These are phyloP conservation scores for Subacronicta megacephala DNA, from an alignment of 2,888 invertebrate genomes.

Conservation along the genomic window DNA sequence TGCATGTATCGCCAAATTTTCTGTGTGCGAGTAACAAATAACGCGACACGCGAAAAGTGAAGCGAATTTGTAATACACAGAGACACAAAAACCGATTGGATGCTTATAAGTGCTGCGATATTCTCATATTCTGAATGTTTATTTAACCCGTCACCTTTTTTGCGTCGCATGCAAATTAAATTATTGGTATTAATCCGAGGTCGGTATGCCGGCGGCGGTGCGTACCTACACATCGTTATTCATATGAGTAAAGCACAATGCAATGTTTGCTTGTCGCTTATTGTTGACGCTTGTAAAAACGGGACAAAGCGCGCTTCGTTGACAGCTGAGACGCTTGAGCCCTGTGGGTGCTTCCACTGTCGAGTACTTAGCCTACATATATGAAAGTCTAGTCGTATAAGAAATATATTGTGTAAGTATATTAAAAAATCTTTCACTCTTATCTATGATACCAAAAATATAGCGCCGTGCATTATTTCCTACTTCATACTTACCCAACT, in stretches of 20 bases:
- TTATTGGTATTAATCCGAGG: slow-evolving; percentile 77
- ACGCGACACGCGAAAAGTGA: slow-evolving; percentile 46
- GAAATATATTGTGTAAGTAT: background rate
- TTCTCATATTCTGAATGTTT: slow-evolving; percentile 6
- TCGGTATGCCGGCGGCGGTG: slow-evolving; percentile 74
- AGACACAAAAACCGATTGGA: slow-evolving; percentile 28
- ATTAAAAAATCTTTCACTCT: too few relatives aligned
- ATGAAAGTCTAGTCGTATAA: background rate
- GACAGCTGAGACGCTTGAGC: slow-evolving; percentile 77
- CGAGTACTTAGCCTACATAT: slow-evolving; percentile 1
- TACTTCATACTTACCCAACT: too few relatives aligned
- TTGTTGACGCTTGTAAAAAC: slow-evolving; percentile 79
- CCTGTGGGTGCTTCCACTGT: slow-evolving; percentile 35
- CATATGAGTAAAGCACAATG: slow-evolving; percentile 80
- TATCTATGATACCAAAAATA: too few relatives aligned
- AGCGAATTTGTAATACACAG: slow-evolving; percentile 59
- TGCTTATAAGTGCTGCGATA: slow-evolving; percentile 6
- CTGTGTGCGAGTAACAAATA: slow-evolving; percentile 28
- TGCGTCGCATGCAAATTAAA: slow-evolving; percentile 80
- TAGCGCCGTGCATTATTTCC: too few relatives aligned
- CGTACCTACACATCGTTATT: slow-evolving; percentile 82
- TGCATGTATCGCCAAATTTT: slow-evolving; percentile 57
- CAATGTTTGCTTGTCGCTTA: slow-evolving; percentile 85
- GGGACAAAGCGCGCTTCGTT: slow-evolving; percentile 74
- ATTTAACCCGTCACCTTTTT: slow-evolving; percentile 55